Evolutionary conservation across 2,888 invertebrate species (phyloP), one percentile per base, ranked within the genome.

Genomic region (Drosophila diplacantha): DNA sequence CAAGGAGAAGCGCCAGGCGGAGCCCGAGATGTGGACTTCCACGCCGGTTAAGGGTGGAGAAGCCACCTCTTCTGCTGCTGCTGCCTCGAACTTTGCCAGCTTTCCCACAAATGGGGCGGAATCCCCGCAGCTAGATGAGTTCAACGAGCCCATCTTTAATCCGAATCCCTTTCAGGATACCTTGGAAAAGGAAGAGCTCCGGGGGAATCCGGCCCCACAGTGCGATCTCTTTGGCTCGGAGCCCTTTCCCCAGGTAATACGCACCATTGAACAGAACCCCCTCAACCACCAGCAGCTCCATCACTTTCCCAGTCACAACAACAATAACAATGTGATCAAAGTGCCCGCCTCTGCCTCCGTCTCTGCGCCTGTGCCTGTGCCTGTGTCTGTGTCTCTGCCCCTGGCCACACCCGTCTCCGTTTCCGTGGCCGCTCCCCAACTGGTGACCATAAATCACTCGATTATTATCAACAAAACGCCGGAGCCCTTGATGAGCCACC

Each of bases 401-500:
- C 38, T 44, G 37, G 31, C 39, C 49, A 38, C 46, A 41, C 44
- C 59, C 50, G 53, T 58, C 14, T 50, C 63, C 32, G 52, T 39
- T 22, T 29, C 53, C 6, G 61, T 53, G n/a, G 47, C 63, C 29
- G 63, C 60, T 46, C 16, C 44, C 32, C 87, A 87, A 74, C 79
- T 85, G 53, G 85, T 88, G 35, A 88, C 88, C 52, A 85, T 88
- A 41, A 88, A 88, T 74, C 87, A 88, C 64, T 87, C 88, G 59
- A 88, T 88, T 61, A 87, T 88, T 52, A 87, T 88, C 32, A 87
- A 88, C 70, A 88, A 87, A 76, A 87, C 87, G 51, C 85, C 86
- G 31, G 88, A 88, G 59, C 85, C 86, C 41, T 29, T 68, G 39
- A 46, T 57, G 38, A 54, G 51, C 41, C 57, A 41, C 22, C 68